These are phyloP conservation scores for Danio albolineatus DNA, from an alignment of 2,797 vertebrate genomes.

Conservation along the genomic window DNA sequence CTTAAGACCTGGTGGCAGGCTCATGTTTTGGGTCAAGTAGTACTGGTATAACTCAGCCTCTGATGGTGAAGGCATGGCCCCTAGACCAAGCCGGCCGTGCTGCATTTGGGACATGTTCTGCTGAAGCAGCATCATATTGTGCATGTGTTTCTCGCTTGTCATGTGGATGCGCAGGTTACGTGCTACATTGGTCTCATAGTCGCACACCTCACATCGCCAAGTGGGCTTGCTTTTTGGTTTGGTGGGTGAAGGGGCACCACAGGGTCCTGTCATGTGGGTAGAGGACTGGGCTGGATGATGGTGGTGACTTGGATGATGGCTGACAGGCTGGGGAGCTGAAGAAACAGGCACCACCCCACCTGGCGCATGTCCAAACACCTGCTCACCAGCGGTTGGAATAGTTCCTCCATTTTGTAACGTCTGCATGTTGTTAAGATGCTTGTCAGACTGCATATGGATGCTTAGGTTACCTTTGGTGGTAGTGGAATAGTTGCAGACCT, in stretches of 20 bases:
- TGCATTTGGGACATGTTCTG: slow-evolving; percentile 98
- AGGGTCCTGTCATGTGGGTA: slow-evolving; percentile 87
- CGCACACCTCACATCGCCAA: slow-evolving; percentile 99
- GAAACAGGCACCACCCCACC: slow-evolving; percentile 87
- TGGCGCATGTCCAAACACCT: slow-evolving; percentile 91
- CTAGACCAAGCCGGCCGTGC: slow-evolving; percentile 89
- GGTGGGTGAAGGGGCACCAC: slow-evolving; percentile 94
- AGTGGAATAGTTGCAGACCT: slow-evolving; percentile 99
- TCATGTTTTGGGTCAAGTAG: slow-evolving; percentile 98
- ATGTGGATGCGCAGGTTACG: slow-evolving; percentile 99
- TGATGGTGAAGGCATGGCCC: slow-evolving; percentile 91
- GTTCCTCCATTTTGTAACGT: slow-evolving; percentile 95
- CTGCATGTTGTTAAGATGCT: slow-evolving; percentile 99
- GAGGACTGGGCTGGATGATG: slow-evolving; percentile 83
- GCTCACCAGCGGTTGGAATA: slow-evolving; percentile 83
- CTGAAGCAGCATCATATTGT: slow-evolving; percentile 99
- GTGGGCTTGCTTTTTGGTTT: slow-evolving; percentile 99
- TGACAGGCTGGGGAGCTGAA: slow-evolving; percentile 81
- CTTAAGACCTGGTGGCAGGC: slow-evolving; percentile 91
- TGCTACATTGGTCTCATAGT: slow-evolving; percentile 98
- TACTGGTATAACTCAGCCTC: slow-evolving; percentile 99
- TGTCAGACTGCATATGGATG: slow-evolving; percentile 99
- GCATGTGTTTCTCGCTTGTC: slow-evolving; percentile 99
- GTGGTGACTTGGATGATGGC: slow-evolving; percentile 81
- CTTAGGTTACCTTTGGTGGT: slow-evolving; percentile 99